Percentiles rank a stretch among this genome's conserved stretches.
Evolutionary conservation across 2,888 invertebrate genomes (phyloP).

Genomic region (Phanerotoma sp.): DNA sequence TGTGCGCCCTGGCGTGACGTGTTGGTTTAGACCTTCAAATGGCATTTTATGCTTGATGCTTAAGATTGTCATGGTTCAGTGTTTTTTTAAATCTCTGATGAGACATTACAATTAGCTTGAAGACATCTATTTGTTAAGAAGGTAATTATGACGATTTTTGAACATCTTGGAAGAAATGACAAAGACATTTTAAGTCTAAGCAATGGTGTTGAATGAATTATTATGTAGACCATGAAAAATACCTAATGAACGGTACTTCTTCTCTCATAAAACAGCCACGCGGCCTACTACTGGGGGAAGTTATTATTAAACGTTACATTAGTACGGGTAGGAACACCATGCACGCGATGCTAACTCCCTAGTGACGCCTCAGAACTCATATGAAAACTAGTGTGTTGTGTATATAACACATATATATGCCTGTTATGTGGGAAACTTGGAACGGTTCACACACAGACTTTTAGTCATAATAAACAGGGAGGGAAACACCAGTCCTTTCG

Average conservation of each 20-base stretch:
- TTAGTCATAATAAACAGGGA: constrained; percentile 39
- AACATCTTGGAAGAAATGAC: no score
- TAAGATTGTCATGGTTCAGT: no score
- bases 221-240: no score
- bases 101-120: neutral
- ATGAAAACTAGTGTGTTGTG: neutral
- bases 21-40: neutral
- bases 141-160: no score
- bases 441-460: constrained; percentile 38
- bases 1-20: constrained; percentile 17
- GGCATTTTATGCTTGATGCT: neutral
- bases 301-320: no score
- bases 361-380: neutral
- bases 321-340: no score
- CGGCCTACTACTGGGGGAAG: no score
- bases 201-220: no score
- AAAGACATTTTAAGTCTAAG: no score
- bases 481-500: constrained; percentile 18
- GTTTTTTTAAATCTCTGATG: neutral
- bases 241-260: no score
- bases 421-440: constrained; percentile 45
- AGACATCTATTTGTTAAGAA: neutral
- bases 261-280: no score
- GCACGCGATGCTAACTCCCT: constrained; percentile 9
- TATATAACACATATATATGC: no score